A percentile compares a stretch with the other conserved stretches of the same genome.
Conservation (phyloP, 53 echinoderm and acorn worm species). For the Paelopatides confundens region DNA sequence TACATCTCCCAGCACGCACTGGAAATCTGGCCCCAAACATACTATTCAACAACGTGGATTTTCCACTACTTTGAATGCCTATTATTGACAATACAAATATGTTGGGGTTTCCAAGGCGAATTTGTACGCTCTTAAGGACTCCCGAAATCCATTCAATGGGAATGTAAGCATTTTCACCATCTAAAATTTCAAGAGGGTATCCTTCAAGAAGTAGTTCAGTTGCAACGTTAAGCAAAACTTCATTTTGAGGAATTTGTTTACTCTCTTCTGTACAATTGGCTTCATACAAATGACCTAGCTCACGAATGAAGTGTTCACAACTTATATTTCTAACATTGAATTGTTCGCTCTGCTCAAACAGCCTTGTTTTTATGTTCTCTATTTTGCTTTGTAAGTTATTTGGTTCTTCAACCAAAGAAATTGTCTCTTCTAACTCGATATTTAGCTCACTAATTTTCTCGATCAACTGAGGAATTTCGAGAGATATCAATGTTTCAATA, state of each 20-base stretch:
- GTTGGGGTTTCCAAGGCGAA: neutral
- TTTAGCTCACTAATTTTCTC: neutral
- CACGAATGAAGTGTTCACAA: neutral
- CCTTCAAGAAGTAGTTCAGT: neutral
- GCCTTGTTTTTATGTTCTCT: neutral
- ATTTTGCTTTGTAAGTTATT: neutral
- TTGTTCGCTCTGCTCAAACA: neutral
- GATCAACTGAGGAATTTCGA: neutral
- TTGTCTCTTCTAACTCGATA: neutral
- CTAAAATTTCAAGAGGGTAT: neutral
- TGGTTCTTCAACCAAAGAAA: neutral
- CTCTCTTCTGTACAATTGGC: neutral
- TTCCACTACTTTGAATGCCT: slow-evolving; percentile 59
- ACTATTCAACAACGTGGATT: slow-evolving; percentile 64
- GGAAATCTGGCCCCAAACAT: slow-evolving; percentile 52
- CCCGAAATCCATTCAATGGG: neutral
- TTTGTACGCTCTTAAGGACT: neutral
- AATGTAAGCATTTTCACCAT: neutral
- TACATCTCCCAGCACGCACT: slow-evolving; percentile 50
- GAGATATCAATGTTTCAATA: neutral
- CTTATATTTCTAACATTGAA: neutral
- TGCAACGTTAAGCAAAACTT: neutral
- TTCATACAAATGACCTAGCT: neutral
- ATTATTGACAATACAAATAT: slow-evolving; percentile 3
- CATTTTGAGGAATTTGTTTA: neutral